Evolutionary conservation across 2,888 invertebrate species (phyloP).

Genomic region (Troides aeacus): DNA sequence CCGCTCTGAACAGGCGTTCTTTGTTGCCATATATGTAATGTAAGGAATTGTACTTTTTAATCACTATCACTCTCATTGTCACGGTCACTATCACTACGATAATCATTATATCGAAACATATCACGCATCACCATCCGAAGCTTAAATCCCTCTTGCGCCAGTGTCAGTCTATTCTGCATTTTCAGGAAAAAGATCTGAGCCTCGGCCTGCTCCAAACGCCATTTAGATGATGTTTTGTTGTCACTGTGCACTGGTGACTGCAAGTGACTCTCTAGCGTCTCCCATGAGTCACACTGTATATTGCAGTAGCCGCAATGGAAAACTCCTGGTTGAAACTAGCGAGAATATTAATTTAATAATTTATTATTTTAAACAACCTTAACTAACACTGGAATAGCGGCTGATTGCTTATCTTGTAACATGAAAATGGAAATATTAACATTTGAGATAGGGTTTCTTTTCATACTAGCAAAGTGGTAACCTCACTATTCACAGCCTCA

Average conservation of each 20-base stretch:
- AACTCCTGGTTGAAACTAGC: slow-evolving; percentile 34
- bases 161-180: background rate
- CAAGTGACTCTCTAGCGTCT: slow-evolving; percentile 38
- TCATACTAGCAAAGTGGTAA: no score
- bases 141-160: background rate
- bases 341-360: background rate
- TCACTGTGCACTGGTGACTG: slow-evolving; percentile 36
- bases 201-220: slow-evolving; percentile 34
- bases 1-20: no score
- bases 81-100: background rate
- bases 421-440: no score
- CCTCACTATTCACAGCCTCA: no score
- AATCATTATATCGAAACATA: no score
- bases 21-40: no score
- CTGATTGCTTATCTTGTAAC: no score
- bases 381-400: background rate
- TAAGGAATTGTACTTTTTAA: no score
- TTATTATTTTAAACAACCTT: background rate
- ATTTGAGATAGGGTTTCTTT: no score
- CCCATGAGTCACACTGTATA: slow-evolving; percentile 29
- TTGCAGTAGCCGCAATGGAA: slow-evolving; percentile 51
- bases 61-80: background rate
- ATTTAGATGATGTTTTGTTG: slow-evolving; percentile 31
- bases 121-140: background rate
- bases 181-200: slow-evolving; percentile 15